Evolutionary conservation across 1,140 invertebrate species (phyloP), one percentile per base, ranked within the genome.

Genomic region (Popillia japonica): DNA sequence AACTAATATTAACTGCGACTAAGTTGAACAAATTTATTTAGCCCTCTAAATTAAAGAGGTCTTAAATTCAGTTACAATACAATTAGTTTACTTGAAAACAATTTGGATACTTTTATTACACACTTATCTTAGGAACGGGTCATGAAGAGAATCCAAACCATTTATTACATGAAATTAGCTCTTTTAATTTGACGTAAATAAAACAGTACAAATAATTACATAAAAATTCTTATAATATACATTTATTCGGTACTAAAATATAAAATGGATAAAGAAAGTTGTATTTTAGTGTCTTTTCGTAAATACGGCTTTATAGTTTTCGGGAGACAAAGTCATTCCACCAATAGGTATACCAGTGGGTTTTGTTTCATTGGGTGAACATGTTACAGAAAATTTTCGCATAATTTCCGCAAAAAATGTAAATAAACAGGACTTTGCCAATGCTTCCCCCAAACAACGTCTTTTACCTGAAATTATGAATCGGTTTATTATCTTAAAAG

Each of bases 401-500:
- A 92, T 79, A 17, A 92, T 81, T 68, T 87, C 83, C 0, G 89
- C 84, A 72, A 90, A 86, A 77, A 90, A 90, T 40, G 91, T 77
- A 79, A 91, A 92, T 17, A 92, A 78, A 55, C 87, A 88, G 9
- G 87, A 84, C 64, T 88, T 89, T 0, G 91, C 92, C 17, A 93
- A 78, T 59, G 83, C 82, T 83, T 93, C 92, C n/a, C 91, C 92
- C 0, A 91, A 79, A 79, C 92, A 93, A 61, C 90, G 88, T 84
- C 92, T 85, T 83, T 89, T 90, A 8, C 91, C 91, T 92, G 82
- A 75, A 87, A 88, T 79, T 77, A 83, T 81, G 79, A 44, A 27
- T 41, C 75, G 40, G 75, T 55, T 77, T 14, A 22, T 76, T 40
- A n/a, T n/a, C 40, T 8, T 23, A 22, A 64, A 40, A 3, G 34